phyloP scores from a whole-genome alignment of 1,140 invertebrate species.

The Eueides isabella region DNA sequence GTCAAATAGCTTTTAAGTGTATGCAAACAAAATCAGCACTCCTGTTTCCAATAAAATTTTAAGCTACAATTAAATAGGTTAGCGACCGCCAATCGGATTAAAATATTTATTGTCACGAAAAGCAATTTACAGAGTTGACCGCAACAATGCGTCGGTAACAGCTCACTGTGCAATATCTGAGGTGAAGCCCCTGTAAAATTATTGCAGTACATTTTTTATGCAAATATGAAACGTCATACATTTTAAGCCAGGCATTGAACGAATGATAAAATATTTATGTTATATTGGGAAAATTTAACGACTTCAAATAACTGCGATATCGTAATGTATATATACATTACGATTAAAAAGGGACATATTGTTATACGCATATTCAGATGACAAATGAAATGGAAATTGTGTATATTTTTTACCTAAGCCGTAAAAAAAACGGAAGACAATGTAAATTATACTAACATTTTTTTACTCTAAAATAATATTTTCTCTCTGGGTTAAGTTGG shows the following conservation, averaged over 20 bases:
- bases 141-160: constrained; percentile 21
- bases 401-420: no score
- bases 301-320: not conserved
- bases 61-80: constrained; percentile 53
- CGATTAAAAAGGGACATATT: not conserved
- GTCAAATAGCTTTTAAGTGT: constrained; percentile 18
- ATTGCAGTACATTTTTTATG: constrained; percentile 11
- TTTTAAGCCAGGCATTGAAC: constrained; percentile 14
- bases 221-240: constrained; percentile 12
- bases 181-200: constrained; percentile 14
- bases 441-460: no score
- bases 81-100: constrained; percentile 26
- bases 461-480: no score
- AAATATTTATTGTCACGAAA: constrained; percentile 32
- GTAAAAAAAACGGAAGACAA: no score
- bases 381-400: no score
- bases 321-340: not conserved
- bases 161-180: constrained; percentile 13
- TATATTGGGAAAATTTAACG: not conserved
- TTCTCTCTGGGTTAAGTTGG: no score
- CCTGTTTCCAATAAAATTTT: constrained; percentile 33
- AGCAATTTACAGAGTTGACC: constrained; percentile 24
- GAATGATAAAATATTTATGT: constrained; percentile 10
- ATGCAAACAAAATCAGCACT: constrained; percentile 30
- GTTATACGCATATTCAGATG: not conserved